Evolutionary conservation across 1,140 invertebrate species (phyloP), one percentile per base, ranked within the genome.

Genomic region (Hesperophylax magnus): DNA sequence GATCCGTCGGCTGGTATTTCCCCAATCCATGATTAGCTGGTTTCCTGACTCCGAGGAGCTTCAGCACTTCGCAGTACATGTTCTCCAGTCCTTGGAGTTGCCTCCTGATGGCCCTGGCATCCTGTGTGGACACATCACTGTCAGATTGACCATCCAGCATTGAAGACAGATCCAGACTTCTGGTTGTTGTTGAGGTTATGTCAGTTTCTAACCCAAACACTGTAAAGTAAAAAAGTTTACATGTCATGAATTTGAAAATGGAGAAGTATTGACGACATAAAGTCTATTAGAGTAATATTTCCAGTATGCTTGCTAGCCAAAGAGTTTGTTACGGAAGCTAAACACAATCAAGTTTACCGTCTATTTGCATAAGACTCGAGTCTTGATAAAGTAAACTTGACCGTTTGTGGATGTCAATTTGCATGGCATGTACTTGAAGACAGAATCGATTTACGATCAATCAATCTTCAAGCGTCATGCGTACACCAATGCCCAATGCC

Each of bases 21-120:
- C 86, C 85, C 20, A 87, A 71, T 58, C 83, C 86, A 34, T 7
- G 86, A 82, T 0, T 90, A 22, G 86, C 85, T 54, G 89, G 90
- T 79, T 92, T 92, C 83, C 94, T 93, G 0, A 94, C 94, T 3
- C 95, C 95, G 1, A 97, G 88, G 72, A 96, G 89, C 88, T 96
- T 96, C 79, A 97, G 87, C 39, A 97, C 94, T 92, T 96, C 90
- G 22, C 93, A 93, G 86, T 98, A 98, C 96, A 97, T 97, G 79
- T 92, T 94, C 91, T 98, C 96, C 11, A 98, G 90, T 1, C 95
- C 95, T 85, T 96, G 94, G 20, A 98, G 88, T 86, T 97, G 96
- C 79, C 95, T 93, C 61, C 95, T 91, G 39, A 97, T 96, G 3
- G 94, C 93, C 82, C 93, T 90, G 0, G 94, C 94, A 87, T 96